These are phyloP conservation scores for Erethizon dorsatum DNA, from an alignment of 2,797 vertebrate species.

Conservation along the genomic window DNA sequence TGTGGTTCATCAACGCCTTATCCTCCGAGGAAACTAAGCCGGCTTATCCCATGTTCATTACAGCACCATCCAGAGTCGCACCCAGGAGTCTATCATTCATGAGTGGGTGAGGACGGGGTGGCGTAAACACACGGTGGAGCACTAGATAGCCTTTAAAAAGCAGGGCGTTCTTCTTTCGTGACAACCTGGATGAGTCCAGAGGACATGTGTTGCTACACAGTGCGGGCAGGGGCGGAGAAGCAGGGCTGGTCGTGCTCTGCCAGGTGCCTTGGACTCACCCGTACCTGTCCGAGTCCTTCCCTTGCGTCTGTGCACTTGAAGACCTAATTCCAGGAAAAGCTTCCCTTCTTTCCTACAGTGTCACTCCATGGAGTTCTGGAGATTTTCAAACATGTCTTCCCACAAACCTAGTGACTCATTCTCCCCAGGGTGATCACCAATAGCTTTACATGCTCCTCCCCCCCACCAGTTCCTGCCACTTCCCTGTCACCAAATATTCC, in stretches of 20 bases:
- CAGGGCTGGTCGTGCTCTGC: fast-evolving
- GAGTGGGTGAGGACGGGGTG: neutral
- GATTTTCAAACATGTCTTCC: neutral
- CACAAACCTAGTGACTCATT: neutral
- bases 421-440: neutral
- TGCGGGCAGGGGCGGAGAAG: neutral
- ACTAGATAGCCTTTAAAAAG: neutral
- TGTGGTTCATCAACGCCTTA: neutral
- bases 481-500: neutral
- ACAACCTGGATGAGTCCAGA: neutral
- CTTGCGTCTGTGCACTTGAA: fast-evolving
- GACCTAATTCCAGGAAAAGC: fast-evolving
- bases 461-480: neutral
- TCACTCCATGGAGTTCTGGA: neutral
- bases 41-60: neutral
- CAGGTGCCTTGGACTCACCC: neutral
- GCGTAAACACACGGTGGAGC: neutral
- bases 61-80: no score
- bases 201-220: fast-evolving
- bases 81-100: neutral
- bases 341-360: neutral
- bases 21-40: neutral
- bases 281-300: fast-evolving
- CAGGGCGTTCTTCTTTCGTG: neutral
- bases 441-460: neutral